Conservation (phyloP, 2,888 invertebrate species). For the Villa cingulata region DNA sequence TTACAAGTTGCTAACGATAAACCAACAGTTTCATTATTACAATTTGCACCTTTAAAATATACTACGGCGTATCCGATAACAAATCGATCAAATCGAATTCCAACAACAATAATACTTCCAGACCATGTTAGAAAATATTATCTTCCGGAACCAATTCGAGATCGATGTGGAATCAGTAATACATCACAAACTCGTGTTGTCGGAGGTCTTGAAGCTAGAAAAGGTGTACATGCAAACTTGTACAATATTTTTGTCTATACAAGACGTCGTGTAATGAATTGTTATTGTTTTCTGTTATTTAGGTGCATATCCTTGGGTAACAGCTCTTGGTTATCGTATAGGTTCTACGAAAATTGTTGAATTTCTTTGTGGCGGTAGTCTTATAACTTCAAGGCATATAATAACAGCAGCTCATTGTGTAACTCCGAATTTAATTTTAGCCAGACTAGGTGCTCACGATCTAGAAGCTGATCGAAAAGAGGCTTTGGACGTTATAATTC, state of each 20-base stretch:
- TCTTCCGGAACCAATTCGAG: neutral
- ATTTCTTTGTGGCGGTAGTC: constrained; percentile 40
- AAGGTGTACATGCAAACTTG: constrained; percentile 17
- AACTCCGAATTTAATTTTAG: constrained; percentile 34
- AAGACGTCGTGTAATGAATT: no score
- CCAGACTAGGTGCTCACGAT: constrained; percentile 67
- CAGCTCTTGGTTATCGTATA: constrained; percentile 49
- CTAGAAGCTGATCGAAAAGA: constrained; percentile 50
- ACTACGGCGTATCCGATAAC: neutral
- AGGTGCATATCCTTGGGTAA: constrained; percentile 75
- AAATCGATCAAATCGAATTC: no score
- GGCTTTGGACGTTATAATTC: constrained; percentile 48
- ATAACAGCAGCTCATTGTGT: constrained; percentile 45
- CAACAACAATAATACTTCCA: neutral
- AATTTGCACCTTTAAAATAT: constrained; percentile 5
- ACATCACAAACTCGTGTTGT: constrained; percentile 40
- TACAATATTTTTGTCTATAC: neutral
- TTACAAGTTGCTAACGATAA: neutral
- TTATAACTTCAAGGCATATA: constrained; percentile 45
- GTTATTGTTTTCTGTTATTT: neutral
- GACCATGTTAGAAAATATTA: neutral
- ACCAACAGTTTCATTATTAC: constrained; percentile 4
- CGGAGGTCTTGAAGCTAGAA: constrained; percentile 34
- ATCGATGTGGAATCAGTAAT: constrained; percentile 41
- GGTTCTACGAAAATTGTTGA: neutral